phyloP scores from a whole-genome alignment of 2,113 vertebrate species.

The Pseudopipra pipra region DNA sequence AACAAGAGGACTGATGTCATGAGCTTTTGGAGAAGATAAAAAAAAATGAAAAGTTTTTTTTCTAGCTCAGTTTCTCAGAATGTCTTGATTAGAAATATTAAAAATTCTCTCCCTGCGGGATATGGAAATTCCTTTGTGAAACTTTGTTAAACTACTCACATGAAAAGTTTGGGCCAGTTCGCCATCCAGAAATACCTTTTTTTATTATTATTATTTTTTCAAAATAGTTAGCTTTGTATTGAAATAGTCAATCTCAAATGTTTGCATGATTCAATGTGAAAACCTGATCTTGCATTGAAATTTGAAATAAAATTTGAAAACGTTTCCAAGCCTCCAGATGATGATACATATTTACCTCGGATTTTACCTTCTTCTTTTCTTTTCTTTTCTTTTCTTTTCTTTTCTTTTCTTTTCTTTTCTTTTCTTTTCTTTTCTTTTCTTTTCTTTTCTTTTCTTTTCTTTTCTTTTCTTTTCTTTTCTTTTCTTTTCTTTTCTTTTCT shows the following conservation, averaged over 20 bases:
- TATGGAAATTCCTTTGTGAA: not conserved
- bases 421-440: too few relatives aligned
- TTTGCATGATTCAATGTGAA: not conserved
- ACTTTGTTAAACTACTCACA: not conserved
- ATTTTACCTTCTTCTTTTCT: not conserved
- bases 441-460: too few relatives aligned
- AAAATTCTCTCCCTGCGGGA: not conserved
- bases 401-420: too few relatives aligned
- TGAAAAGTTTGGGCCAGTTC: not conserved
- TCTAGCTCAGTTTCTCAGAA: rapidly evolving
- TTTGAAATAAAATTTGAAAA: not conserved
- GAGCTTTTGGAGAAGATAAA: not conserved
- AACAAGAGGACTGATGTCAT: not conserved
- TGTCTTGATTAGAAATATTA: not conserved
- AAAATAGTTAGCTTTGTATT: not conserved
- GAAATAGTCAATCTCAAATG: not conserved
- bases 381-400: too few relatives aligned
- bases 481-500: too few relatives aligned
- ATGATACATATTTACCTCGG: not conserved
- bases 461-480: too few relatives aligned
- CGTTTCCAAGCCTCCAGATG: not conserved
- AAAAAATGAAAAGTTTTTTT: not conserved
- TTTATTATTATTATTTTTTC: too few relatives aligned
- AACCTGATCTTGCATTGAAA: not conserved
- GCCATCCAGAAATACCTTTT: not conserved